A percentile compares a stretch with the other conserved stretches of the same genome.
These are phyloP conservation scores for Mormyrops attenuatus DNA, from an alignment of 2,797 vertebrate genomes.

Conservation along the genomic window DNA sequence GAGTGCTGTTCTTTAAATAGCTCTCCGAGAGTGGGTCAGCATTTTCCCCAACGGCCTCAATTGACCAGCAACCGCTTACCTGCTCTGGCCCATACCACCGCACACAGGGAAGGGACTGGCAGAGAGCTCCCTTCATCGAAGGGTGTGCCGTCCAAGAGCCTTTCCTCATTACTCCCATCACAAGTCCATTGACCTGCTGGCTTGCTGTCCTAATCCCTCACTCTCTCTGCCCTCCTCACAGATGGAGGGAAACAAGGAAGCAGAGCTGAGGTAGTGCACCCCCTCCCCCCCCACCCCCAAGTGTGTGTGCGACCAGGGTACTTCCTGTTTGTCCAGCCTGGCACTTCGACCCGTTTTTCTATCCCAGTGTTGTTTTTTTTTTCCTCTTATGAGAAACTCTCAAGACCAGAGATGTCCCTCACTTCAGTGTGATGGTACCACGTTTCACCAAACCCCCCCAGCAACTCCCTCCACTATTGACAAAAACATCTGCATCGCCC, in stretches of 20 bases:
- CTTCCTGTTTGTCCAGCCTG: not conserved
- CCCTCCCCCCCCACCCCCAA: not conserved
- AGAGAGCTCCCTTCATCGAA: slow-evolving; percentile 29
- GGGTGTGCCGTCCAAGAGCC: slow-evolving; percentile 29
- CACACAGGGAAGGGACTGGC: slow-evolving; percentile 17
- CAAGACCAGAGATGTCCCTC: not conserved
- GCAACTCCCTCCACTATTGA: not conserved
- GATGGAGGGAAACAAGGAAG: not conserved
- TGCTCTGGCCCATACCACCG: slow-evolving; percentile 16
- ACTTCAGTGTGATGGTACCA: not conserved
- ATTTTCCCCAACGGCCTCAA: slow-evolving; percentile 45
- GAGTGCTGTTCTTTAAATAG: slow-evolving; percentile 52
- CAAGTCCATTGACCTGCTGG: slow-evolving; percentile 20
- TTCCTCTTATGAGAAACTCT: not conserved
- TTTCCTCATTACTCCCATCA: slow-evolving; percentile 42
- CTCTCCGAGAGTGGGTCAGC: slow-evolving; percentile 30
- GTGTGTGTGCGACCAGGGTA: not conserved
- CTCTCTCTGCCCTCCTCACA: not conserved
- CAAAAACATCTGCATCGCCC: not conserved
- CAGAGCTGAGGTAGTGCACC: not conserved
- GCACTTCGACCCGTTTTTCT: not conserved
- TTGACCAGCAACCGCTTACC: slow-evolving; percentile 29
- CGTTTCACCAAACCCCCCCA: not conserved
- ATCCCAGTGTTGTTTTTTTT: not conserved
- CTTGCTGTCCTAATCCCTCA: not conserved